phyloP scores from a whole-genome alignment of 2,888 invertebrate species.

The Drosophila maculinotata region DNA sequence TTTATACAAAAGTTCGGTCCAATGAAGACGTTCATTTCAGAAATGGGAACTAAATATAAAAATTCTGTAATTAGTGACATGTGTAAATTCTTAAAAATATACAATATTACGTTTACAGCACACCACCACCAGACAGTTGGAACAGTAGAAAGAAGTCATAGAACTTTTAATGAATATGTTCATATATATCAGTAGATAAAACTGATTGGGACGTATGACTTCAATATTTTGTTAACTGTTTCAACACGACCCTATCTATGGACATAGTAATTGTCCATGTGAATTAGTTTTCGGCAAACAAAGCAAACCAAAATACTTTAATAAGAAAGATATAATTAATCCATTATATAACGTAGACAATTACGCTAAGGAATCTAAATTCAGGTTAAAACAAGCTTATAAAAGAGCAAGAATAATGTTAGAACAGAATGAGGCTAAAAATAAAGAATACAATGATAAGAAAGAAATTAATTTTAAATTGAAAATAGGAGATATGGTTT shows the following conservation, averaged over 20 bases:
- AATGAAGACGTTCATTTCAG: too few relatives aligned
- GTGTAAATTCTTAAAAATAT: too few relatives aligned
- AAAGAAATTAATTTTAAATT: background rate
- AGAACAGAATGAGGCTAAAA: slow-evolving; percentile 1
- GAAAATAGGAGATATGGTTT: slow-evolving; percentile 9
- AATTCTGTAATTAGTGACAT: too few relatives aligned
- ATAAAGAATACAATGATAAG: slow-evolving; percentile 2
- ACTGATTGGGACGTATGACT: background rate
- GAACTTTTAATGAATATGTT: too few relatives aligned
- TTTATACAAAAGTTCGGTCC: too few relatives aligned
- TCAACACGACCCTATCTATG: background rate
- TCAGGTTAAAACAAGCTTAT: slow-evolving; percentile 9
- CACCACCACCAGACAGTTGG: too few relatives aligned
- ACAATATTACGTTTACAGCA: too few relatives aligned
- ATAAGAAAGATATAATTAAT: too few relatives aligned
- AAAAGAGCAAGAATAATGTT: slow-evolving; percentile 19
- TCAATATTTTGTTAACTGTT: background rate
- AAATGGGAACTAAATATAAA: too few relatives aligned
- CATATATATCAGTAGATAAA: too few relatives aligned
- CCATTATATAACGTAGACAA: too few relatives aligned
- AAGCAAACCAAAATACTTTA: background rate
- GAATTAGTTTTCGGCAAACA: background rate
- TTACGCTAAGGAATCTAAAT: slow-evolving; percentile 22
- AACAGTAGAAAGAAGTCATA: too few relatives aligned
- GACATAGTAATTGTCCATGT: background rate